Evolutionary conservation across 2,113 vertebrate genomes (phyloP), one percentile per base, ranked within the genome.

Genomic region (Tympanuchus pallidicinctus): DNA sequence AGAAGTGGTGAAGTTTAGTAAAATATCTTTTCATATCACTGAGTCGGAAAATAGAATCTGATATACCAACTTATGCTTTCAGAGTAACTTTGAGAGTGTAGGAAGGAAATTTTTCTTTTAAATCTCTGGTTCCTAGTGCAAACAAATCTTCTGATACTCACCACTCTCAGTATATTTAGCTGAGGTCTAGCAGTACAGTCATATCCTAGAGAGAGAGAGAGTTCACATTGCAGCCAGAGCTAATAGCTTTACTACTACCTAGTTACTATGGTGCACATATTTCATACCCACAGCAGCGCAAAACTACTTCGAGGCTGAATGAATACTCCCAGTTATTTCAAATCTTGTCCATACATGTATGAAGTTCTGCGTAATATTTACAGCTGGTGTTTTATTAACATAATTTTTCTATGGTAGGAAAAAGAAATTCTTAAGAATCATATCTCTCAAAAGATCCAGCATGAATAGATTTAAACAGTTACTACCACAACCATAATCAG

Each of bases 281-380:
- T 59, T 90, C 5, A 0, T 56, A 27, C 54, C 72, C 73, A 21
- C 4, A 32, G 20, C 6, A 54, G 32, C 0, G 0, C 6, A 25
- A 25, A 47, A 20, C 24, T 54, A 30, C 5, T 4, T n/a, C 24
- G 25, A 56, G 34, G 15, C 28, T n/a, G 15, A 52, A 60, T 7
- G 10, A 64, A 75, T 27, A 27, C 17, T 89, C 16, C 5, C 3
- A 42, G 11, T 76, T 85, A 63, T 24, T 79, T 28, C 69, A 43
- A 1, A 45, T 6, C 22, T 70, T 73, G 4, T 48, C 66, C 36
- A 82, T 20, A 27, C 3, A 8, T 28, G 11, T 28, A 38, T 72
- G 47, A 89, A 82, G 84, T 64, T 67, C 4, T 0, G 11, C 28
- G 42, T 73, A 73, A 36, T 57, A 69, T 10, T 69, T 71, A 75